Evolutionary conservation across 2,113 vertebrate genomes (phyloP).

Genomic region (Equus quagga): DNA sequence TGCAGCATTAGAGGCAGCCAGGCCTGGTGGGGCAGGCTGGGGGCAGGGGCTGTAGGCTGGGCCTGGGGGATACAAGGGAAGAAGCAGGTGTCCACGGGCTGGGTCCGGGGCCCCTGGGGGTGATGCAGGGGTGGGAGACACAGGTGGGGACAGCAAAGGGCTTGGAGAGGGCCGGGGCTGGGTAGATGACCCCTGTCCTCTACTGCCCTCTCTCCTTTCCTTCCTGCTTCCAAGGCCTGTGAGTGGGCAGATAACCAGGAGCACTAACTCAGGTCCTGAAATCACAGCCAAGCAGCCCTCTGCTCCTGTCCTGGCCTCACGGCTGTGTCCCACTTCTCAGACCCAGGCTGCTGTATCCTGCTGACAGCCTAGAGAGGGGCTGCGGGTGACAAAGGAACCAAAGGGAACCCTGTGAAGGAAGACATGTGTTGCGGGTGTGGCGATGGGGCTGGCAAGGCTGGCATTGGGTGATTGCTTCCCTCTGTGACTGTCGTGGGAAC

Average conservation of each 20-base stretch:
- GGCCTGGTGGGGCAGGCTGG: not conserved
- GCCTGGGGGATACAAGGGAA: not conserved
- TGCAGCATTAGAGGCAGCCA: conserved; percentile 49
- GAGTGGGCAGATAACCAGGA: not conserved
- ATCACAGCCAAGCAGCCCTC: not conserved
- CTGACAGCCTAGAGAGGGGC: not conserved
- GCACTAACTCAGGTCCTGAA: not conserved
- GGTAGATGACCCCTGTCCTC: not conserved
- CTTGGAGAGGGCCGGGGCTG: accelerated
- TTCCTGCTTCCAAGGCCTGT: not conserved
- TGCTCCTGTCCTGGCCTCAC: not conserved
- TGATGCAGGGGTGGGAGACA: accelerated
- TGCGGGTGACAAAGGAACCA: not conserved
- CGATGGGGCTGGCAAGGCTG: not conserved
- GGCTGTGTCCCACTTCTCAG: too few relatives aligned
- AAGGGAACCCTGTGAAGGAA: not conserved
- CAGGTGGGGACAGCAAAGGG: not conserved
- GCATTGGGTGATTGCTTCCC: not conserved
- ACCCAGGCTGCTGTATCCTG: not conserved
- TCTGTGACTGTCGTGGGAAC: not conserved
- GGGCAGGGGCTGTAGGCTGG: accelerated
- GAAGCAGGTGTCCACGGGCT: not conserved
- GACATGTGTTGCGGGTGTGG: accelerated
- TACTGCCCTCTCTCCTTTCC: not conserved
- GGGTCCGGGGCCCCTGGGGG: not conserved